Percentiles rank a stretch among this genome's conserved stretches.
These are phyloP conservation scores for Telenomus remus DNA, from an alignment of 1,140 invertebrate species.

Conservation along the genomic window DNA sequence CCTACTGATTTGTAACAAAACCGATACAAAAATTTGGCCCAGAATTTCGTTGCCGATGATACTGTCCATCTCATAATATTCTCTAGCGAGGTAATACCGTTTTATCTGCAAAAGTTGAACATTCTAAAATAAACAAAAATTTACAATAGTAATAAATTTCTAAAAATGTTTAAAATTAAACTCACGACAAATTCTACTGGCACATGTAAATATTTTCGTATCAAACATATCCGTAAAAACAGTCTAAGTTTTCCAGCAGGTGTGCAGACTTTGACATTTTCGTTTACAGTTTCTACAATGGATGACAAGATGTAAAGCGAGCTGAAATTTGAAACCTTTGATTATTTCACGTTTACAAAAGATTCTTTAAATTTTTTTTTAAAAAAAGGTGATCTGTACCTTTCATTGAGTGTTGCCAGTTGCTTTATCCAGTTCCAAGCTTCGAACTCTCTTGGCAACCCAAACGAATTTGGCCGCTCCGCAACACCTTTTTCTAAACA, in stretches of 20 bases:
- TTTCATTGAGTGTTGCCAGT: slow-evolving; percentile 64
- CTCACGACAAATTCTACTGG: slow-evolving; percentile 77
- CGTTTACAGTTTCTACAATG: slow-evolving; percentile 70
- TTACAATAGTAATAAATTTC: too few relatives aligned
- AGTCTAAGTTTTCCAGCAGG: slow-evolving; percentile 75
- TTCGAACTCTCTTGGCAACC: slow-evolving; percentile 69
- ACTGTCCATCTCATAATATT: slow-evolving; percentile 66
- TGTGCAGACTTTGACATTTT: slow-evolving; percentile 72
- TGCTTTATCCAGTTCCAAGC: slow-evolving; percentile 76
- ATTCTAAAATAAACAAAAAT: not conserved
- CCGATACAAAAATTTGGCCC: slow-evolving; percentile 78
- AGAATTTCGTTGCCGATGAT: slow-evolving; percentile 78
- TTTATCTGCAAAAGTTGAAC: slow-evolving; percentile 57
- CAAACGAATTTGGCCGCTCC: slow-evolving; percentile 63
- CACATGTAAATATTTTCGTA: slow-evolving; percentile 76
- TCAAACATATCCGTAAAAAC: slow-evolving; percentile 77
- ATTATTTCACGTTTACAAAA: not conserved
- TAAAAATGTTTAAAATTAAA: too few relatives aligned
- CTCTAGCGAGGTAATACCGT: slow-evolving; percentile 58
- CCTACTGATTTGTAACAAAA: slow-evolving; percentile 76
- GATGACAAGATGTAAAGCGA: slow-evolving; percentile 68
- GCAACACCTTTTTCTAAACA: slow-evolving; percentile 74
- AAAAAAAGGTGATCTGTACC: slow-evolving; percentile 22
- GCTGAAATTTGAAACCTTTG: slow-evolving; percentile 39
- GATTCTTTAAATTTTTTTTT: slow-evolving; percentile 11